phyloP scores from a whole-genome alignment of 2,113 vertebrate genomes.

The Etia nguti region DNA sequence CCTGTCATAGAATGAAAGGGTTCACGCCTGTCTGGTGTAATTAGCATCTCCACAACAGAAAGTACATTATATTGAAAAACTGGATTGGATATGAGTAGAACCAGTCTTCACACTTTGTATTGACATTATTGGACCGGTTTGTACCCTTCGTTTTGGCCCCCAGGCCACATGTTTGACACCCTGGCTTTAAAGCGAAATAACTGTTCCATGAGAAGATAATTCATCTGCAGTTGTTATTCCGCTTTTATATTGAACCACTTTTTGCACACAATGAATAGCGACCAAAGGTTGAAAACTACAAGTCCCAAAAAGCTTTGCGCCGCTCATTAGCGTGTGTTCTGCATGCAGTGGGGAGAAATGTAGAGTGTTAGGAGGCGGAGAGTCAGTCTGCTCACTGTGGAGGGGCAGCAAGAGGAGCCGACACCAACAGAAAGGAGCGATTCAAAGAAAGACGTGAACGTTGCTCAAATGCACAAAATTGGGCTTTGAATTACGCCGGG shows the following conservation, averaged over 20 bases:
- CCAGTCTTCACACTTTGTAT: background rate
- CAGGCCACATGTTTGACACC: background rate
- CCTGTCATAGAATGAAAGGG: background rate
- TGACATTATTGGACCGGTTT: background rate
- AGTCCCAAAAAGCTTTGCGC: conserved; percentile 55
- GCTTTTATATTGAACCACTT: background rate
- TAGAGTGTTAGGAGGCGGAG: conserved; percentile 63
- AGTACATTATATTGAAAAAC: background rate
- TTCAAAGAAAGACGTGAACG: conserved; percentile 40
- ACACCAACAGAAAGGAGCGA: conserved; percentile 34
- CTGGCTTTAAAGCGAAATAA: background rate
- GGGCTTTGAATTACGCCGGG: background rate
- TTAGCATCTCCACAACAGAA: background rate
- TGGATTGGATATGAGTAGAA: background rate
- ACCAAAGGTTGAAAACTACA: conserved; percentile 21
- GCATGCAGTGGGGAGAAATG: conserved; percentile 44
- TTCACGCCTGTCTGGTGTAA: background rate
- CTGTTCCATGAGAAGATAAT: background rate
- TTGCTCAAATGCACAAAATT: conserved; percentile 1
- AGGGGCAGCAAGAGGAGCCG: conserved; percentile 67
- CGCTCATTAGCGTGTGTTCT: background rate
- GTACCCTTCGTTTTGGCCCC: background rate
- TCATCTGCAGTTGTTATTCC: background rate
- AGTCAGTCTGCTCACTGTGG: conserved; percentile 45
- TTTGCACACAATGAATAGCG: background rate